A percentile compares a stretch with the other conserved stretches of the same genome.
Conservation (phyloP, 2,797 vertebrate species). For the Pseudochirops cupreus region DNA sequence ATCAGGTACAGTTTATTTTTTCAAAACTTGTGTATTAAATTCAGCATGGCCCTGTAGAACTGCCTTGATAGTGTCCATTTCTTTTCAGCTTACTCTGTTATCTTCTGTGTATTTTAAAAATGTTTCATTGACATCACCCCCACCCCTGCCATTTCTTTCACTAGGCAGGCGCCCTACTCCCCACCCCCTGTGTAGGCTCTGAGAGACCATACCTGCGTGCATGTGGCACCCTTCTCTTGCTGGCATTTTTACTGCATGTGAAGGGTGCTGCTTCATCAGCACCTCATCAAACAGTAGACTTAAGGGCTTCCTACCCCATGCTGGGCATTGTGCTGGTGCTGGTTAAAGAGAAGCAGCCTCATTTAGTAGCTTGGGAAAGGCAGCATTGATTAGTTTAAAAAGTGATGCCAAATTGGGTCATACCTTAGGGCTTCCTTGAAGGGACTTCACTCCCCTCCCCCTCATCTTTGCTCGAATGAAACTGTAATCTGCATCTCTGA, state of each 20-base stretch:
- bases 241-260: not conserved
- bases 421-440: not conserved
- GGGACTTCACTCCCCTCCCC: not conserved
- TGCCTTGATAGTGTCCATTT: not conserved
- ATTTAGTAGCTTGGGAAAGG: not conserved
- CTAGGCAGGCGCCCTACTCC: no score
- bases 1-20: not conserved
- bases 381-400: not conserved
- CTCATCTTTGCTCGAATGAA: not conserved
- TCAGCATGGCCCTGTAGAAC: not conserved
- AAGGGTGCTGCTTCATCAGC: not conserved
- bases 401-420: not conserved
- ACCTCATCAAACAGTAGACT: not conserved
- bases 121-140: not conserved
- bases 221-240: not conserved
- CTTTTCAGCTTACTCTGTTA: not conserved
- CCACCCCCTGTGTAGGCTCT: not conserved
- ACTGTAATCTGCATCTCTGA: not conserved
- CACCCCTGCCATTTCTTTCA: not conserved
- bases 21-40: not conserved
- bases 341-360: not conserved
- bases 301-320: no score
- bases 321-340: not conserved
- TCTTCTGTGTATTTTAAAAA: not conserved
- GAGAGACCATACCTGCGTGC: not conserved